phyloP scores from a whole-genome alignment of 2,113 vertebrate genomes.

The Odontophorus gujanensis region DNA sequence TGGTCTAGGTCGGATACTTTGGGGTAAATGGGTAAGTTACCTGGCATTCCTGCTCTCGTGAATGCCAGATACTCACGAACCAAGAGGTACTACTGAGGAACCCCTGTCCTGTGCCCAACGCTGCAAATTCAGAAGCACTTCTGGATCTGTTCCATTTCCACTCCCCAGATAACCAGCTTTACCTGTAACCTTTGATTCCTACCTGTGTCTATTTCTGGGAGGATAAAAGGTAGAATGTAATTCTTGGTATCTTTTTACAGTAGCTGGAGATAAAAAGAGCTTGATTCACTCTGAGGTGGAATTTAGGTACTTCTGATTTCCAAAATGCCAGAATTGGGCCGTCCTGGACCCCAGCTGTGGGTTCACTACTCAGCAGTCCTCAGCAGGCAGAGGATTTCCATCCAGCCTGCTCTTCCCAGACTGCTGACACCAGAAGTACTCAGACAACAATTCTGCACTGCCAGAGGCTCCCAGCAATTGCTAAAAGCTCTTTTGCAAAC shows the following conservation, averaged over 20 bases:
- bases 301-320: background rate
- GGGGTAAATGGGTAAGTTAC: background rate
- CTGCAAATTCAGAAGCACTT: background rate
- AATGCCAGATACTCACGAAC: background rate
- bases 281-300: background rate
- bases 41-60: background rate
- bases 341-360: background rate
- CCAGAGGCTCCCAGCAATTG: background rate
- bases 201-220: background rate
- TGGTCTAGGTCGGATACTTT: background rate
- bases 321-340: background rate
- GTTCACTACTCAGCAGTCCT: background rate
- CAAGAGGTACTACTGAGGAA: background rate
- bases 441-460: background rate
- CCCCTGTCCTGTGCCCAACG: fast-evolving
- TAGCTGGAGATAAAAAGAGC: background rate
- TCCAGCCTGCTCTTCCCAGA: background rate
- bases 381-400: background rate
- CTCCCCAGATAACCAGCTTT: background rate
- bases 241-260: background rate
- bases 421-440: background rate
- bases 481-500: background rate
- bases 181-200: background rate
- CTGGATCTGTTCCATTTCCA: background rate
- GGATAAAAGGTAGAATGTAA: background rate